Base-by-base conservation (phyloP, 1,140 invertebrate genomes). In the Apocrypta bakeri region DNA sequence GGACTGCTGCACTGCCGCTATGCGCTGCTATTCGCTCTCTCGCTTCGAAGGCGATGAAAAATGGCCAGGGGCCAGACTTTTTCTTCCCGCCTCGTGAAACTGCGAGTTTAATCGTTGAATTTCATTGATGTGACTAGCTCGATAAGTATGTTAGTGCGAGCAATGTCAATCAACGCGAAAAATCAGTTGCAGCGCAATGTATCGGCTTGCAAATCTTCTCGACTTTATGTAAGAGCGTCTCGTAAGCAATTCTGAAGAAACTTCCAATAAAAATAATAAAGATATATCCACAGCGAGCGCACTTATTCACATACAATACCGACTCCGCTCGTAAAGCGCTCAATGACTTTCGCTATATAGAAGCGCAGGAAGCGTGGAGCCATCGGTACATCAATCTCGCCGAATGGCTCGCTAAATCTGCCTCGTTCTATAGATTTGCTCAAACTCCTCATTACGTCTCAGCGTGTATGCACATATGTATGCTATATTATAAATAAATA, bases 371-470 rank as follows among this genome's bases (percentile, higher is more conserved):
- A 29, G 68, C 17, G n/a, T n/a, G 14, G 68, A 69, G 33, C 31
- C 29, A 77, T 64, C 63, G 11, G 31, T 63, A 77, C 24, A 63
- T 63, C 31, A 64, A 66, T 68, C 14, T 42, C 37, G 37, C 56
- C 42, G 76, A 78, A 78, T 78, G 40, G 63, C 14, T n/a, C 1
- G 64, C 56, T 78, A 78, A 68, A 78, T 78, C 76, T 78, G 76
- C 64, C 37, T 42, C 63, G 12, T 68, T 68, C 40, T 68, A 78
- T 78, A 68, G 63, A 37, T 14, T 68, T 78, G 63, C 68, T 37
- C 63, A 78, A 66, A 66, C 33, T 78, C 76, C 12, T 63, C 64
- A 78, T 78, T 78, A 78, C 76, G 76, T 78, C 63, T 78, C 76
- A 37, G 42, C 56, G 31, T 77, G 31, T 37, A 24, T 25, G n/a